Evolutionary conservation across 2,797 vertebrate genomes (phyloP).

Genomic region (Chrosomus eos): DNA sequence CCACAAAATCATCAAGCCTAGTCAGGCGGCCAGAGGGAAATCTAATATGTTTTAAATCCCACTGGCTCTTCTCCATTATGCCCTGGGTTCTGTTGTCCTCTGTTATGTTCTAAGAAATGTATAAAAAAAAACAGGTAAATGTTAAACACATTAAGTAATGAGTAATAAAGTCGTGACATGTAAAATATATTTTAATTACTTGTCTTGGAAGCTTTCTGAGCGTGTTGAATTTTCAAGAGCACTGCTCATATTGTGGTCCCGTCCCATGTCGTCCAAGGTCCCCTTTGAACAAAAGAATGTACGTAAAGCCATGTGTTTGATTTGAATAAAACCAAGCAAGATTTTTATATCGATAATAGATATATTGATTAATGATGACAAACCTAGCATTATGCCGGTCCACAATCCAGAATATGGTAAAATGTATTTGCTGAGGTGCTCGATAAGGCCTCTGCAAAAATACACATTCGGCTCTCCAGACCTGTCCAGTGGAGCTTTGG

Average conservation of each 20-base stretch:
- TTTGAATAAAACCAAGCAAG: not conserved
- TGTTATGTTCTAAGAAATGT: conserved; percentile 6
- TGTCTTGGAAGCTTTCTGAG: conserved; percentile 3
- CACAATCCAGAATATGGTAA: conserved; percentile 11
- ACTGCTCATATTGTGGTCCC: no score
- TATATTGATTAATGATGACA: not conserved
- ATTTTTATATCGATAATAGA: not conserved
- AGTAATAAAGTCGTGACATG: not conserved
- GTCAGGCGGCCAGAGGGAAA: no score
- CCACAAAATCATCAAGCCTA: not conserved
- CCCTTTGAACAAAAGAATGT: not conserved
- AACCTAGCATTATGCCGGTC: conserved; percentile 31
- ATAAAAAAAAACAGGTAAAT: not conserved
- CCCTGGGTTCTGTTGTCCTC: conserved; percentile 17
- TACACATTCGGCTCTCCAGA: conserved; percentile 9
- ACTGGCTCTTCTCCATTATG: conserved; percentile 14
- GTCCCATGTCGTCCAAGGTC: not conserved
- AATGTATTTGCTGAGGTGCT: not conserved
- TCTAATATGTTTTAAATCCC: no score
- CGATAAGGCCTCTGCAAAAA: not conserved
- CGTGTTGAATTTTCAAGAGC: not conserved
- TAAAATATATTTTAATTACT: not conserved
- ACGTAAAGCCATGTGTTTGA: not conserved
- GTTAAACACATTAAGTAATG: not conserved
- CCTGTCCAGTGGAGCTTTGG: conserved; percentile 14